Evolutionary conservation across 30 jellyfish, hydroid and myxozoan species (phyloP).

Genomic region (Cassiopea xamachana): DNA sequence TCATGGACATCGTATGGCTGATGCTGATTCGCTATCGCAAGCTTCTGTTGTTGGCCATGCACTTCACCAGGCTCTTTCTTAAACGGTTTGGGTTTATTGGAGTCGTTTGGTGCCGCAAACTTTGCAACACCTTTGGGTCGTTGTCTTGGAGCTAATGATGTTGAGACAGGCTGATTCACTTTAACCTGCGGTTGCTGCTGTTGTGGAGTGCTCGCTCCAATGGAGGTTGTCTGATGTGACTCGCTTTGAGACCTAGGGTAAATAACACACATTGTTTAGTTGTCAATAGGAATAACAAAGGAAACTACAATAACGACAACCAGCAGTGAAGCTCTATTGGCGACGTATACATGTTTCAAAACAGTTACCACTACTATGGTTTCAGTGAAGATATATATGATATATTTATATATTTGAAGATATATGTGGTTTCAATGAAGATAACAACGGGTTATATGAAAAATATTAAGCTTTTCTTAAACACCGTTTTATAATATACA

Average conservation of each 20-base stretch:
- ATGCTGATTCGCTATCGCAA: constrained; percentile 6
- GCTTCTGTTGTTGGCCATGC: constrained; percentile 11
- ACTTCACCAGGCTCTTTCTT: constrained; percentile 49
- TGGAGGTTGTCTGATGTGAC: constrained; percentile 2
- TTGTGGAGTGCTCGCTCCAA: constrained; percentile 13
- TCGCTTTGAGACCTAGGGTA: constrained; percentile 3
- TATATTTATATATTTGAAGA: no score
- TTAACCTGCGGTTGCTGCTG: constrained; percentile 46
- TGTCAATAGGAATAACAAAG: no score
- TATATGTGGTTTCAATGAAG: no score
- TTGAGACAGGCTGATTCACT: constrained; percentile 85
- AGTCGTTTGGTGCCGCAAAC: constrained; percentile 68
- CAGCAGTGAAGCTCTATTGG: no score
- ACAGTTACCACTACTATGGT: no score
- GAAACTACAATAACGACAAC: no score
- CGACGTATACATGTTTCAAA: no score
- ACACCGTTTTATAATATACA: no score
- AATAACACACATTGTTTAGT: not conserved
- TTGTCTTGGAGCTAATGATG: constrained; percentile 97
- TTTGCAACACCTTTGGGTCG: constrained; percentile 95
- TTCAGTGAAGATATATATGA: no score
- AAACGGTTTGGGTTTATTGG: constrained; percentile 80
- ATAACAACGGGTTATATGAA: no score
- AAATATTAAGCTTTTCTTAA: no score
- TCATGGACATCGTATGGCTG: constrained; percentile 48